phyloP scores from a whole-genome alignment of 1,140 invertebrate species.

The Apis dorsata region DNA sequence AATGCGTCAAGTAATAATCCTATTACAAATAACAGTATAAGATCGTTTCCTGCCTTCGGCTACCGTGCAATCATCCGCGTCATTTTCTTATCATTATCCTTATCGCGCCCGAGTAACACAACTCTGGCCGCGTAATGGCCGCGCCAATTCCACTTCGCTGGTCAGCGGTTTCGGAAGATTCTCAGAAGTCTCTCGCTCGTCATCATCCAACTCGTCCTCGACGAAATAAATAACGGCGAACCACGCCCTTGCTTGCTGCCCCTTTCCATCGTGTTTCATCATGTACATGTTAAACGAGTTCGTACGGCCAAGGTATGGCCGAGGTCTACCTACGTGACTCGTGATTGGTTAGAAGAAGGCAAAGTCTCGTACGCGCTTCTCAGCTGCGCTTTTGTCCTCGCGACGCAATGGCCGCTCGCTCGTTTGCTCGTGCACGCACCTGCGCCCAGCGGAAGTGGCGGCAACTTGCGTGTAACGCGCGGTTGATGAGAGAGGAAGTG shows the following conservation, averaged over 20 bases:
- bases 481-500: neutral
- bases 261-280: neutral
- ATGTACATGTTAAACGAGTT: neutral
- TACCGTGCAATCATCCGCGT: neutral
- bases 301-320: slow-evolving; percentile 56
- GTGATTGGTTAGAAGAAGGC: slow-evolving; percentile 63
- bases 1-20: neutral
- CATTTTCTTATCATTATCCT: slow-evolving; percentile 2
- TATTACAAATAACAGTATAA: neutral
- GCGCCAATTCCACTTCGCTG: neutral
- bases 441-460: slow-evolving; percentile 52
- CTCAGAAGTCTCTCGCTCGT: neutral
- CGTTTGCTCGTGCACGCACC: slow-evolving; percentile 36
- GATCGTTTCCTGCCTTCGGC: neutral
- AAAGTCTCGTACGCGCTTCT: slow-evolving; percentile 52
- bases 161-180: neutral
- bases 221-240: slow-evolving; percentile 60
- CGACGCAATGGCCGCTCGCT: slow-evolving; percentile 41
- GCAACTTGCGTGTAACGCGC: slow-evolving; percentile 50
- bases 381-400: slow-evolving; percentile 47
- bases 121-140: neutral
- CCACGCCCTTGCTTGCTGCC: slow-evolving; percentile 61
- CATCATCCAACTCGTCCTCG: neutral
- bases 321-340: slow-evolving; percentile 24
- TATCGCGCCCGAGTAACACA: neutral